Evolutionary conservation across 92 coral and sea anemone genomes (phyloP).

Genomic region (Bergia sp.): DNA sequence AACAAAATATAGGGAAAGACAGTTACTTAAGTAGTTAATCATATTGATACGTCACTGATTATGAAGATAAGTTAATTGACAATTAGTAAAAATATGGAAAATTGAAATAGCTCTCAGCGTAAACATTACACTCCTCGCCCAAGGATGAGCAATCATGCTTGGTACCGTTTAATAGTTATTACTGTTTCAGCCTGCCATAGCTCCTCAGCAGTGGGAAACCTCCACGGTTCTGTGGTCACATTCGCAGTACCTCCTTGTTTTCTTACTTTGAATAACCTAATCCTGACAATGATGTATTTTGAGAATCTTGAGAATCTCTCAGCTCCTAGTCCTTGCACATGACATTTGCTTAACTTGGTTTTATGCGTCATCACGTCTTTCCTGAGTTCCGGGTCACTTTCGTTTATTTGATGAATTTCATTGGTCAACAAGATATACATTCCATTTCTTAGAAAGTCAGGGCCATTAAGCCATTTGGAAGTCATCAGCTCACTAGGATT

Average conservation of each 20-base stretch:
- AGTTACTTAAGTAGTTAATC: no score
- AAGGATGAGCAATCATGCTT: not conserved
- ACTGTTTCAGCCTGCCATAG: not conserved
- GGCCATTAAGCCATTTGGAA: no score
- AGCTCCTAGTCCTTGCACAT: not conserved
- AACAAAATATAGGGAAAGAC: no score
- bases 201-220: not conserved
- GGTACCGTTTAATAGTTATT: no score
- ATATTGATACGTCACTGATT: no score
- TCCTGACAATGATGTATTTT: not conserved
- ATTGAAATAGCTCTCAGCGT: no score
- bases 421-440: not conserved
- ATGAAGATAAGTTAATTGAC: no score
- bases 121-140: not conserved
- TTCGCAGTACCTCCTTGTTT: not conserved
- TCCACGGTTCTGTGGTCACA: not conserved
- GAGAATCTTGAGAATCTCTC: not conserved
- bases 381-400: not conserved
- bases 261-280: not conserved
- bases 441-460: no score
- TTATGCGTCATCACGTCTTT: not conserved
- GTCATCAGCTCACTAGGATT: not conserved
- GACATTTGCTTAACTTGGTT: not conserved
- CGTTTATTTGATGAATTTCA: not conserved
- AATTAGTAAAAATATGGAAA: no score